Evolutionary conservation across 2,888 invertebrate genomes (phyloP), one percentile per base, ranked within the genome.

Genomic region (Mylabris sibirica): DNA sequence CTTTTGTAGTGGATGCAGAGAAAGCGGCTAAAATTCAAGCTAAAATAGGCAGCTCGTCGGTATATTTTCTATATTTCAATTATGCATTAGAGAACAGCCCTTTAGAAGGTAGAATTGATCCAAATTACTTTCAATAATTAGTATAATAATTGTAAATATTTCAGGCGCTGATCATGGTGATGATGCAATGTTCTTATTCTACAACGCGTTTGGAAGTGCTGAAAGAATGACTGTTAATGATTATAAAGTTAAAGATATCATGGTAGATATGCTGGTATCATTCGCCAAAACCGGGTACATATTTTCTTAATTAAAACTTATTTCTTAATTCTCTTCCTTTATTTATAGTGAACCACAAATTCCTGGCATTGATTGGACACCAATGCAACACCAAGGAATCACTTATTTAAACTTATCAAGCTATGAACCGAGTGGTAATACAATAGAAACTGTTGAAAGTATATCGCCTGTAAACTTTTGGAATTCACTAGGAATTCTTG

Each of bases 21-120:
- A 64, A 65, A 61, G 34, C 65, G 9, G 61, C 60, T 17, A 49
- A 22, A 26, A 41, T 63, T 11, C 68, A 68, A 17, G 60, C 65
- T 8, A 26, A 17, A 14, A 12, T 20, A 11, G 22, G 35, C 14
- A 63, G 57, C 17, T 67, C 67, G n/a, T 38, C 68, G 14, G 41
- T 65, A 14, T 65, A 62, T 26, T 24, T 20, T 5, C 62, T 65
- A 22, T 35, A 57, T 12, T 68, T 68, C 35, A 26, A 24, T 9
- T 65, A 68, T 30, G 24, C 63, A n/a, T 49, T 62, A 6, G 34
- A n/a, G 1, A 24, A 65, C n/a, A 65, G 60, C 59, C 41, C 44
- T 26, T 59, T 20, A 8, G 57, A 63, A 20, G 14, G 57, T 26
- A 44, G 1, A 60, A 6, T 17, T 22, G n/a, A n/a, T n/a, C n/a